A percentile compares a stretch with the other conserved stretches of the same genome.
phyloP scores from a whole-genome alignment of 2,797 vertebrate genomes.

The Diglossa cyanea region DNA sequence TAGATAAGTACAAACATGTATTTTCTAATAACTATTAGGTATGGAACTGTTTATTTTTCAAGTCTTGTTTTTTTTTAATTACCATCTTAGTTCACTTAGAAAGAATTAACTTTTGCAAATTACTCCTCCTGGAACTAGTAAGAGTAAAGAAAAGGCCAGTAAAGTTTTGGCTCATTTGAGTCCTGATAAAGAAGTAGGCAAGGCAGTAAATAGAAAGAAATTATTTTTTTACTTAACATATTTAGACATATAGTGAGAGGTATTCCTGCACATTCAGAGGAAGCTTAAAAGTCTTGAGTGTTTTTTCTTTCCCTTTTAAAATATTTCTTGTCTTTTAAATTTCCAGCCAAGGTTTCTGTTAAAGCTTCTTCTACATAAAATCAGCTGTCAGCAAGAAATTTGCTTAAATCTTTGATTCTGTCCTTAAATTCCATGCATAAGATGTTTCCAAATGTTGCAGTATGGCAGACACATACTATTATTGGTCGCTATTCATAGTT shows the following conservation, averaged over 20 bases:
- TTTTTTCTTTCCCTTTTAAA: neutral
- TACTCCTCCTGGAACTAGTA: neutral
- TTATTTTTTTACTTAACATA: neutral
- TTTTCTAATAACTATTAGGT: neutral
- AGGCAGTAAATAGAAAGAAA: neutral
- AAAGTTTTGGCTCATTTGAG: neutral
- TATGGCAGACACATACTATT: neutral
- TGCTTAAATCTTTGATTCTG: neutral
- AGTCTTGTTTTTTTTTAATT: neutral
- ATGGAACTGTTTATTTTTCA: neutral
- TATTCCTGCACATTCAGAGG: neutral
- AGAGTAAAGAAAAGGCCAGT: neutral
- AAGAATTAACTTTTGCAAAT: neutral
- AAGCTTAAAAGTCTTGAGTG: neutral
- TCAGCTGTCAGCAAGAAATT: neutral
- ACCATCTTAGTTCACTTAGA: neutral
- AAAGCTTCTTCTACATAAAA: neutral
- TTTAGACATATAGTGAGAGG: neutral
- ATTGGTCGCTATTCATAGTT: neutral
- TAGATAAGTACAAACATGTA: neutral
- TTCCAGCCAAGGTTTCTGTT: neutral
- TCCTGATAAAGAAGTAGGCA: neutral
- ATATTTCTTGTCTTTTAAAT: neutral
- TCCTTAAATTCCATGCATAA: neutral
- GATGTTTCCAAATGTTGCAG: neutral